Conservation (phyloP, 2,113 vertebrate genomes). For the Grammomys dolichurus region DNA sequence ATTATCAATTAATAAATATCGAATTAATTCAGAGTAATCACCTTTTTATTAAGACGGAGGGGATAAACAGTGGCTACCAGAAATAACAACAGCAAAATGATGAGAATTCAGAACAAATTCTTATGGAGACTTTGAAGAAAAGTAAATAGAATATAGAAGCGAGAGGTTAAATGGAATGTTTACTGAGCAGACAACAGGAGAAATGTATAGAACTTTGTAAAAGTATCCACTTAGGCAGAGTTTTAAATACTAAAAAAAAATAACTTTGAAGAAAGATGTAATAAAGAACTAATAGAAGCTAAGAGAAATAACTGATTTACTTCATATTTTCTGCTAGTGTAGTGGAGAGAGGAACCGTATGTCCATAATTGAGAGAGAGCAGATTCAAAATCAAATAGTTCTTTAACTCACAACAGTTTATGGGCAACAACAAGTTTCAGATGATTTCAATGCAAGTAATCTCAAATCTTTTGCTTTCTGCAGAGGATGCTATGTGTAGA, state of each 20-base stretch:
- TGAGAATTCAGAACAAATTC: background rate
- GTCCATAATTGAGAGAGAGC: background rate
- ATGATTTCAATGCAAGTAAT: too few species aligned
- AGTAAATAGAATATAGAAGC: background rate
- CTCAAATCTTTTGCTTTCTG: background rate
- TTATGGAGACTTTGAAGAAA: background rate
- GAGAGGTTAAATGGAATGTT: background rate
- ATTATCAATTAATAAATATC: background rate
- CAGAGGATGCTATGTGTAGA: fast-evolving
- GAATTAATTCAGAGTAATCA: slow-evolving; percentile 54
- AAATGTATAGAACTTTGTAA: background rate
- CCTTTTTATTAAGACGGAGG: background rate
- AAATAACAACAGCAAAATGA: background rate
- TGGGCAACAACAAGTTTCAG: background rate
- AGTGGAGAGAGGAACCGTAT: background rate
- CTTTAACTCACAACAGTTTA: background rate
- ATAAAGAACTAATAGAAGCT: background rate
- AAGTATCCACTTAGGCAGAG: background rate
- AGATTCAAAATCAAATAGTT: background rate
- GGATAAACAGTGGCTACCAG: background rate
- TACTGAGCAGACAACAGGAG: background rate
- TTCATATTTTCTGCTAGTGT: background rate
- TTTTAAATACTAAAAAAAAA: background rate
- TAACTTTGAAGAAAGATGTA: background rate
- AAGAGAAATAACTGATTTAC: background rate